A percentile compares a stretch with the other conserved stretches of the same genome.
Evolutionary conservation across 2,113 vertebrate species (phyloP).

Genomic region (Electrona antarctica): DNA sequence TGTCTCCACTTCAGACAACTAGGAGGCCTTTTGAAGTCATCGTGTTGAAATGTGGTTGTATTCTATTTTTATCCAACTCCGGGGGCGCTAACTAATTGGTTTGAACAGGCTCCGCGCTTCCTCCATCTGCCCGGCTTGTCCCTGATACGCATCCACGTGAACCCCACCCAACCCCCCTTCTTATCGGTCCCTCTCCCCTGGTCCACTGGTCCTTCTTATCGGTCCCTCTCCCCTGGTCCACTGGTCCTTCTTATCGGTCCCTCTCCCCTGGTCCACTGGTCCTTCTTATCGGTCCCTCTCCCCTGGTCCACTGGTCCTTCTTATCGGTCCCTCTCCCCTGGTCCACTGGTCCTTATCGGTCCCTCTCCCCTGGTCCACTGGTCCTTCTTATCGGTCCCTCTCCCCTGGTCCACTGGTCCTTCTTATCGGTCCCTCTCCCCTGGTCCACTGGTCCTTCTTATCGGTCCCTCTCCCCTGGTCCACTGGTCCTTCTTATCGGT

Average conservation of each 20-base stretch:
- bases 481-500: too few relatives aligned
- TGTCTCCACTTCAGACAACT: constrained; percentile 5
- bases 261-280: too few relatives aligned
- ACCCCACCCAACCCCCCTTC: background rate
- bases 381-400: too few relatives aligned
- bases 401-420: too few relatives aligned
- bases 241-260: background rate
- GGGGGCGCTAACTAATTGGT: constrained; percentile 1
- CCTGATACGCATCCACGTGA: background rate
- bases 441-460: too few relatives aligned
- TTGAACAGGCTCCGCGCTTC: background rate
- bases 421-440: too few relatives aligned
- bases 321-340: background rate
- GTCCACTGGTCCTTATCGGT: background rate
- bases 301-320: background rate
- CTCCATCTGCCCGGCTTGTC: background rate
- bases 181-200: background rate
- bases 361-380: too few relatives aligned
- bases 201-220: background rate
- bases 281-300: background rate
- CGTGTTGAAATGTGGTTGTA: constrained; percentile 12
- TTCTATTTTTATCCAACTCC: constrained; percentile 30
- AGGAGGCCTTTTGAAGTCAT: constrained; percentile 36
- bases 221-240: background rate
- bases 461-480: too few relatives aligned